Evolutionary conservation across 2,888 invertebrate genomes (phyloP).

Genomic region (Ophion ellenae): DNA sequence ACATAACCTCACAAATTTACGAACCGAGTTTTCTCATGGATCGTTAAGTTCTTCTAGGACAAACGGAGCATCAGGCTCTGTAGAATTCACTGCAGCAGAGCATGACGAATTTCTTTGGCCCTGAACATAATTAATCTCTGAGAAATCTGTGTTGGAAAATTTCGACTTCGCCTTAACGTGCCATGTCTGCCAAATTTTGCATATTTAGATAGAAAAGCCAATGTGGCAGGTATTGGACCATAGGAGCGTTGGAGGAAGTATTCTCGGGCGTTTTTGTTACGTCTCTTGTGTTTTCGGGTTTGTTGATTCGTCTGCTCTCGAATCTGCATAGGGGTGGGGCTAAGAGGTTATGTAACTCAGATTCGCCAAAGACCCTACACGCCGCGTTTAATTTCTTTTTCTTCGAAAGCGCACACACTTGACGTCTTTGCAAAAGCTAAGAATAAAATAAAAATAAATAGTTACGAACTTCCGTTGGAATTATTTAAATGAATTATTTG

Average conservation of each 20-base stretch:
- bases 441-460: constrained; percentile 13
- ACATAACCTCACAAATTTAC: neutral
- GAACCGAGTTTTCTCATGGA: neutral
- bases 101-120: neutral
- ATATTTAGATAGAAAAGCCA: neutral
- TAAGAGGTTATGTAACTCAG: neutral
- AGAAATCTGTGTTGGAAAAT: neutral
- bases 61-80: neutral
- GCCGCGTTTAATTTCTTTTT: neutral
- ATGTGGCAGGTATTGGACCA: neutral
- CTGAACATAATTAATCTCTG: neutral
- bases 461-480: constrained; percentile 17
- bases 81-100: neutral
- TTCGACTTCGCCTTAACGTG: neutral
- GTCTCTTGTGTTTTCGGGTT: neutral
- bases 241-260: neutral
- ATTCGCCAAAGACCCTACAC: neutral
- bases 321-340: neutral
- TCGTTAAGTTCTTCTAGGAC: neutral
- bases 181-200: neutral
- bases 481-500: constrained; percentile 35
- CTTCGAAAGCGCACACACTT: neutral
- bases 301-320: no score
- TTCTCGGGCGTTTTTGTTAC: neutral
- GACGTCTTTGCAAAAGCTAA: constrained; percentile 3